A percentile compares a stretch with the other conserved stretches of the same genome.
Conservation (phyloP, 2,888 invertebrate species). For the Tribolium freemani region DNA sequence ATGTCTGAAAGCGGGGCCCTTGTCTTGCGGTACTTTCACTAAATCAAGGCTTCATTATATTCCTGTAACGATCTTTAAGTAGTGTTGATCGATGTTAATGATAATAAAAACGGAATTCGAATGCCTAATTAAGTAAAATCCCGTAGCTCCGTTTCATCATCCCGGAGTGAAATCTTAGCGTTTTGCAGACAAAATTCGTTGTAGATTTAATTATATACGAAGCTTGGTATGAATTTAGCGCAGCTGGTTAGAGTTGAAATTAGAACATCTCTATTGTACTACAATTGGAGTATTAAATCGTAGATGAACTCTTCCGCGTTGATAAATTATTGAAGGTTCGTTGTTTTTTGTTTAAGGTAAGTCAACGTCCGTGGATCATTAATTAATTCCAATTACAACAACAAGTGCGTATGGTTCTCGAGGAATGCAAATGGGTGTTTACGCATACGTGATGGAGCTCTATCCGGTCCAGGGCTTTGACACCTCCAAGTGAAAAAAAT, state of each 20-base stretch:
- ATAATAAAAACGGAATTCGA: conserved; percentile 13
- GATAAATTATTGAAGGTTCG: neutral
- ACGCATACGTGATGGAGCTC: conserved; percentile 31
- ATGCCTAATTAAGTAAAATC: conserved; percentile 11
- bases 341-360: conserved; percentile 40
- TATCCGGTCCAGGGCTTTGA: conserved; percentile 20
- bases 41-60: conserved; percentile 27
- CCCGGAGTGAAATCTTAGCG: conserved; percentile 1
- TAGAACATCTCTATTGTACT: neutral
- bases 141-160: neutral
- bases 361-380: conserved; percentile 28
- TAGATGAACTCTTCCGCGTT: neutral
- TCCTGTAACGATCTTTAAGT: conserved; percentile 11
- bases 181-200: conserved; percentile 2
- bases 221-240: conserved; percentile 4
- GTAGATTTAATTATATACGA: conserved; percentile 7
- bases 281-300: neutral
- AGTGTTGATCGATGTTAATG: conserved; percentile 27
- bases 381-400: neutral
- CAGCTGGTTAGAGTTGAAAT: neutral
- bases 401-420: conserved; percentile 26
- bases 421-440: conserved; percentile 40
- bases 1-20: conserved; percentile 6
- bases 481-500: conserved; percentile 18
- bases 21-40: conserved; percentile 14